Evolutionary conservation across 2,797 vertebrate genomes (phyloP).

Genomic region (Liparis tanakae): DNA sequence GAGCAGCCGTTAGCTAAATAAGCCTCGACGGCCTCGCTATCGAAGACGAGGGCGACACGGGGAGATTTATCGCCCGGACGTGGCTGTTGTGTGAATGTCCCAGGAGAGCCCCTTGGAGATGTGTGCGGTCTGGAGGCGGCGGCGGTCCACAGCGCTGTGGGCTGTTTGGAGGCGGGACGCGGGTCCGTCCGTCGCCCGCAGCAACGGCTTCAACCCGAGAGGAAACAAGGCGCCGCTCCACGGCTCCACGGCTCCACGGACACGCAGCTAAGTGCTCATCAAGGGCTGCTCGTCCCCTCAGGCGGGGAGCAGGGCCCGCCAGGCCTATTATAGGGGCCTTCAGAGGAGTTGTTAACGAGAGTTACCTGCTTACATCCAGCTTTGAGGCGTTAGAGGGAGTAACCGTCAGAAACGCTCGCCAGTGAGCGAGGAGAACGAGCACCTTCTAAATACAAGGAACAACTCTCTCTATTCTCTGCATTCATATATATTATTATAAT

Average conservation of each 20-base stretch:
- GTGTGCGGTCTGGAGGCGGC: slow-evolving; percentile 61
- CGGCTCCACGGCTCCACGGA: slow-evolving; percentile 38
- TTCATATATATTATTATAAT: too few relatives aligned
- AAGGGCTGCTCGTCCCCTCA: slow-evolving; percentile 35
- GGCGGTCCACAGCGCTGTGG: slow-evolving; percentile 48
- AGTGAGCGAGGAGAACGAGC: too few relatives aligned
- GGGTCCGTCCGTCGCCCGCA: slow-evolving; percentile 52
- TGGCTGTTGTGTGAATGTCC: slow-evolving; percentile 86
- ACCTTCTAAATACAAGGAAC: too few relatives aligned
- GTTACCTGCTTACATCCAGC: too few relatives aligned
- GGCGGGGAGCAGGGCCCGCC: too few relatives aligned
- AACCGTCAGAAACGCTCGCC: too few relatives aligned
- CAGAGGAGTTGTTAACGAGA: too few relatives aligned
- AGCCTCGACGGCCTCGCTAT: slow-evolving; percentile 67
- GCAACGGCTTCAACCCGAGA: slow-evolving; percentile 68
- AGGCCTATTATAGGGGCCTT: too few relatives aligned
- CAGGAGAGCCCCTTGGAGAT: slow-evolving; percentile 63
- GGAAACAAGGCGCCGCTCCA: slow-evolving; percentile 52
- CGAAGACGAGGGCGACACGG: slow-evolving; percentile 72
- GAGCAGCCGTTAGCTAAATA: slow-evolving; percentile 74
- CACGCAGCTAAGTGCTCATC: slow-evolving; percentile 32
- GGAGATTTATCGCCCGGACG: slow-evolving; percentile 72
- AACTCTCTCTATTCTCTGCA: too few relatives aligned
- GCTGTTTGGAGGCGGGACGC: slow-evolving; percentile 59
- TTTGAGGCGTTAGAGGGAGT: too few relatives aligned